phyloP scores from a whole-genome alignment of 2,113 vertebrate genomes.

The Oryctolagus cuniculus region DNA sequence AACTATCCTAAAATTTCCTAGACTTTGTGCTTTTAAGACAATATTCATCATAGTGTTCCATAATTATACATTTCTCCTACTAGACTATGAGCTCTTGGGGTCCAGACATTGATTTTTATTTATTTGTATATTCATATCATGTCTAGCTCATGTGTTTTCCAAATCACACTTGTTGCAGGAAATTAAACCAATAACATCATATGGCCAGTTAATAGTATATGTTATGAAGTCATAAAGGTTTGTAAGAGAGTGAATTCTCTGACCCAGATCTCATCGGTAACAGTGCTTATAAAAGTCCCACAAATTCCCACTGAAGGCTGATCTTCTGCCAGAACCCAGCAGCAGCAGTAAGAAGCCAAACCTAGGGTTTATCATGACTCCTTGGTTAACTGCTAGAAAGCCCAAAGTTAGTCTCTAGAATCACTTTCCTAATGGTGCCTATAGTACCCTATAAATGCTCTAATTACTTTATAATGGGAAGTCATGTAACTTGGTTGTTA shows the following conservation, averaged over 20 bases:
- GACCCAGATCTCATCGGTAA: background rate
- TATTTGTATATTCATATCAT: background rate
- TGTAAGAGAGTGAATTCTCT: background rate
- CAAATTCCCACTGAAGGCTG: background rate
- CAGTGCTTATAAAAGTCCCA: background rate
- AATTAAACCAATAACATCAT: background rate
- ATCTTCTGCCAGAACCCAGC: background rate
- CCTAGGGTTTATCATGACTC: background rate
- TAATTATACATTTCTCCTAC: background rate
- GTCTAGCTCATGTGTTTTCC: background rate
- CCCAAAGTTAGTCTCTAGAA: background rate
- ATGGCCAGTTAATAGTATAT: background rate
- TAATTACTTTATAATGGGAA: no score
- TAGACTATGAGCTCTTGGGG: background rate
- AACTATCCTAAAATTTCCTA: background rate
- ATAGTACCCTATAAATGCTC: background rate
- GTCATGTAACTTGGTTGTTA: background rate
- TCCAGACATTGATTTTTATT: background rate
- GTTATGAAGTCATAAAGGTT: background rate
- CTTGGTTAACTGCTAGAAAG: background rate
- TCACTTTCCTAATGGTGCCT: background rate
- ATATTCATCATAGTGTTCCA: background rate
- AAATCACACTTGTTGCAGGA: background rate
- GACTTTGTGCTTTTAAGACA: background rate
- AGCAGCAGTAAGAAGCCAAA: background rate